Evolutionary conservation across 2,888 invertebrate species (phyloP), one percentile per base, ranked within the genome.

Genomic region (Schizaphis graminum): DNA sequence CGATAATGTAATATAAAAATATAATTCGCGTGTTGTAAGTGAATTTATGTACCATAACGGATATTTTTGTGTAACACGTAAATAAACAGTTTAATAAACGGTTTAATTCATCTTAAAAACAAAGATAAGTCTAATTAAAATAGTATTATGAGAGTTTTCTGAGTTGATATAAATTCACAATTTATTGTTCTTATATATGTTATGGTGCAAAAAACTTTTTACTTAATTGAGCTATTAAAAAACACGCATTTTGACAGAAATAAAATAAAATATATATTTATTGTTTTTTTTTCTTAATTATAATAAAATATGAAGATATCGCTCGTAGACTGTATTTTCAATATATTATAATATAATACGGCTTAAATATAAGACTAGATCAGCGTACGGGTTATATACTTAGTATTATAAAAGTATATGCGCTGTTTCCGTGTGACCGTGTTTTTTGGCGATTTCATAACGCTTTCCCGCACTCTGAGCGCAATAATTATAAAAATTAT

Each of bases 11-110:
- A 93, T 91, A 93, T 61, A 94, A 90, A 94, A 94, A 86, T 86
- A 94, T 94, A 91, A 94, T 91, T 94, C 86, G 94, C 90, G 90
- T 86, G 90, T 90, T 67, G 86, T 57, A 87, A 91, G 94, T 91
- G 87, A 86, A 87, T 47, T 94, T 86, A 91, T 61, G 90, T 91
- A 86, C 91, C 90, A 67, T 94, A 90, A 93, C 93, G 85, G 57
- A 89, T 85, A 1, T 93, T 93, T 56, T 57, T 53, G 87, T 67
- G 88, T 88, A 41, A 92, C 28, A 67, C 28, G 88, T 67, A 92
- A 88, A 88, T 88, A 67, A 92, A 92, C 88, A 88, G 53, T 84
- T 91, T 91, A 53, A 57, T 67, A 90, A 90, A 90, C 49, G 49
- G 90, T 67, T 77, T 90, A 90, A 67, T 47, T 67, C 67, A 90